Conservation (phyloP, 2,888 invertebrate species). For the Drosophila parthenogenetica region DNA sequence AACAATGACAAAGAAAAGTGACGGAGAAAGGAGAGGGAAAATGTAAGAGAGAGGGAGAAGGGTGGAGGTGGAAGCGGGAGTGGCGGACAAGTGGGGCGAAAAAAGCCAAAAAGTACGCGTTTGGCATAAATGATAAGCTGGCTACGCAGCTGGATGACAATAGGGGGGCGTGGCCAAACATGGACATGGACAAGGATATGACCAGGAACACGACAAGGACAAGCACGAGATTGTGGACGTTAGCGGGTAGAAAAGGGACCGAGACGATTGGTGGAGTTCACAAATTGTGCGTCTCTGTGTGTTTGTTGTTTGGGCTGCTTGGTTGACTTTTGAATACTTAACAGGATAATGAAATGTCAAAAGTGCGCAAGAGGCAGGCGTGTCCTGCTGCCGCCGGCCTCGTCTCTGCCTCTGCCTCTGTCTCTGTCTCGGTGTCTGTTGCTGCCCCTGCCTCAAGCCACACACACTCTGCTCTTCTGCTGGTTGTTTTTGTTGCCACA, state of each 20-base stretch:
- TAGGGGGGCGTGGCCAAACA: slow-evolving; percentile 14
- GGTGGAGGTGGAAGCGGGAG: neutral
- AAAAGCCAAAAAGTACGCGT: slow-evolving; percentile 77
- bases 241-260: slow-evolving; percentile 1
- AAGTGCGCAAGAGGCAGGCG: slow-evolving; percentile 75
- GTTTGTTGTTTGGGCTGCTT: slow-evolving; percentile 51
- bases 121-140: slow-evolving; percentile 79
- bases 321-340: slow-evolving; percentile 82
- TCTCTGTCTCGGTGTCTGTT: too few relatives aligned
- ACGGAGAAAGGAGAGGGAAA: slow-evolving; percentile 1
- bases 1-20: slow-evolving; percentile 33
- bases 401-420: too few relatives aligned
- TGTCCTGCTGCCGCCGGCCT: slow-evolving; percentile 35
- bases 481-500: slow-evolving; percentile 50
- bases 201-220: slow-evolving; percentile 2
- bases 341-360: slow-evolving; percentile 83
- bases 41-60: neutral
- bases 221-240: too few relatives aligned
- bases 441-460: slow-evolving; percentile 3
- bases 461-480: neutral
- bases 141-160: slow-evolving; percentile 58
- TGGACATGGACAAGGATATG: slow-evolving; percentile 21
- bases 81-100: slow-evolving; percentile 12
- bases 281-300: slow-evolving; percentile 50
- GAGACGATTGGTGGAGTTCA: slow-evolving; percentile 15